These are phyloP conservation scores for Pocillopora damicornis DNA, from an alignment of 64 coral and sea anemone genomes.

Conservation along the genomic window DNA sequence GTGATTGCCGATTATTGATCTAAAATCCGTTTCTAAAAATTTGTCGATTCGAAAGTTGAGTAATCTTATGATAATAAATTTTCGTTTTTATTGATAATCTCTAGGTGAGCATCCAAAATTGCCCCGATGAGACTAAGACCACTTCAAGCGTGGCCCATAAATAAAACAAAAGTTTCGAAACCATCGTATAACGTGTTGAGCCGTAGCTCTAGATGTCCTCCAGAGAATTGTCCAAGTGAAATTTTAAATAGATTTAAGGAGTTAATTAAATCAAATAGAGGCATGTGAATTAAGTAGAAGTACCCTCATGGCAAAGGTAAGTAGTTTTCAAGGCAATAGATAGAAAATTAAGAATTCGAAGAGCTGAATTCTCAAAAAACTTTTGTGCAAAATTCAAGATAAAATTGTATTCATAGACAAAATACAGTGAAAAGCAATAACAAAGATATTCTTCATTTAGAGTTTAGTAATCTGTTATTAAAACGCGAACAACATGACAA, in stretches of 20 bases:
- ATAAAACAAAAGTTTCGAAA: background rate
- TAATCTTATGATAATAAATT: background rate
- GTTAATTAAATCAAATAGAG: background rate
- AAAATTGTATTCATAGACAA: too few relatives aligned
- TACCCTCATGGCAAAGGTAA: background rate
- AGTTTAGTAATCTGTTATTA: too few relatives aligned
- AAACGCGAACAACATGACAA: too few relatives aligned
- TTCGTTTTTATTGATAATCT: background rate
- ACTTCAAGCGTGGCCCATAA: background rate
- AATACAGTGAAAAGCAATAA: too few relatives aligned
- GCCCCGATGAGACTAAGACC: background rate
- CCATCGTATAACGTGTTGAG: background rate
- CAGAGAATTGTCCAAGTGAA: background rate
- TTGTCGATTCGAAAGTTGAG: too few relatives aligned
- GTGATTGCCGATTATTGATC: too few relatives aligned
- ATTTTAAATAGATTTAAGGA: background rate
- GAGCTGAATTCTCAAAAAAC: too few relatives aligned
- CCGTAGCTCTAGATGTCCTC: background rate
- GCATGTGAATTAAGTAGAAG: background rate
- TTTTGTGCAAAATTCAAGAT: too few relatives aligned
- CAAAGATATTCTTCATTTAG: too few relatives aligned
- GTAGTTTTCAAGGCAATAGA: background rate
- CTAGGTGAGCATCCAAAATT: slow-evolving; percentile 1
- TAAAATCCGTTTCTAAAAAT: too few relatives aligned
- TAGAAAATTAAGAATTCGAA: too few relatives aligned